phyloP scores from a whole-genome alignment of 1,140 invertebrate species.

The Hesperophylax magnus region DNA sequence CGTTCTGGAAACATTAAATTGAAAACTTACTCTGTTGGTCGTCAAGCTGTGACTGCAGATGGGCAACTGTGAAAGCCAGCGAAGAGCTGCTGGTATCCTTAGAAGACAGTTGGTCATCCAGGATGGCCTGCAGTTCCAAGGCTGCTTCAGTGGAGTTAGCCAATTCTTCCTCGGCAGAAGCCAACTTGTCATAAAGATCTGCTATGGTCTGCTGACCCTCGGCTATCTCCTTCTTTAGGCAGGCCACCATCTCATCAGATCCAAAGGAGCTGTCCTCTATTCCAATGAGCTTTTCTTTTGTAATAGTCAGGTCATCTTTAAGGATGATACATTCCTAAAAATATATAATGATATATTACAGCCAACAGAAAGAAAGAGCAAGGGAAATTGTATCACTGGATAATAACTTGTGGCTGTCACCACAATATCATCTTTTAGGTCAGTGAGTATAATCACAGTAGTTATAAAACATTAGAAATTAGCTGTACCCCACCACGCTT shows the following conservation, averaged over 20 bases:
- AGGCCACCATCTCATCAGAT: constrained; percentile 79
- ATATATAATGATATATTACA: constrained; percentile 63
- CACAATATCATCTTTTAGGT: no score
- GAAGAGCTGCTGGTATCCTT: constrained; percentile 53
- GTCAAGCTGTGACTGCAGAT: constrained; percentile 53
- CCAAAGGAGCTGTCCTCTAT: constrained; percentile 81
- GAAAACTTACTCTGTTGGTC: constrained; percentile 52
- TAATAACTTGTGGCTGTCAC: no score
- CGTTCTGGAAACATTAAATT: no score
- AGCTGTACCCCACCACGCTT: no score
- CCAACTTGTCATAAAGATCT: constrained; percentile 63
- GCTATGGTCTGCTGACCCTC: constrained; percentile 64
- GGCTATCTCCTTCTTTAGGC: constrained; percentile 74
- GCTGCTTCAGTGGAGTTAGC: constrained; percentile 54
- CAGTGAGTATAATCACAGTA: no score
- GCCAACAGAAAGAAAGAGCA: constrained; percentile 28
- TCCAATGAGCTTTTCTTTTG: constrained; percentile 73
- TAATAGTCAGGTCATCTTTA: constrained; percentile 75
- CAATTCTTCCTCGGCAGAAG: constrained; percentile 62
- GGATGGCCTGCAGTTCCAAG: constrained; percentile 49
- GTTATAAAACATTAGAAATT: no score
- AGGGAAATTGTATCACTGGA: no score
- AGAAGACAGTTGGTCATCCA: constrained; percentile 50
- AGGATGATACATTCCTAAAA: constrained; percentile 77
- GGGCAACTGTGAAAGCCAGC: constrained; percentile 50